A percentile compares a stretch with the other conserved stretches of the same genome.
phyloP scores from a whole-genome alignment of 2,113 vertebrate species.

The Pheucticus melanocephalus region DNA sequence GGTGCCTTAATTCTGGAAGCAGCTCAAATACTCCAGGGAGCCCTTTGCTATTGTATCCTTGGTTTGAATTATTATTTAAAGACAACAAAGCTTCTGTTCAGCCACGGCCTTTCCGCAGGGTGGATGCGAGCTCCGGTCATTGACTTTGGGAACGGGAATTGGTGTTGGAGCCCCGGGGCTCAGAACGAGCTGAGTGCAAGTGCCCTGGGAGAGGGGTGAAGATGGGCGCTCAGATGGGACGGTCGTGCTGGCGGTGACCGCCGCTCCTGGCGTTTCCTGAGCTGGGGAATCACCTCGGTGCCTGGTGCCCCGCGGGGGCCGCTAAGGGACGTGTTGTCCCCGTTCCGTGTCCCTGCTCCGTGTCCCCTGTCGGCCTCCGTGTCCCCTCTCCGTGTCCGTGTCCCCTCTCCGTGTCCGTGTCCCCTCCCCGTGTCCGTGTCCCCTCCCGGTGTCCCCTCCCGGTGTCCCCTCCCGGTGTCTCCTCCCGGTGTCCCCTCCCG shows the following conservation, averaged over 20 bases:
- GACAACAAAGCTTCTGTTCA: slow-evolving; percentile 1
- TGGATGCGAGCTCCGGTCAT: not conserved
- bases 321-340: not conserved
- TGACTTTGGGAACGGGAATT: not conserved
- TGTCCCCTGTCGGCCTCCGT: not conserved
- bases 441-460: no score
- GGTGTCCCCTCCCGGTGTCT: not conserved
- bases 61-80: slow-evolving; percentile 6
- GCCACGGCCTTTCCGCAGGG: not conserved
- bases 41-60: not conserved
- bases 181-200: not conserved
- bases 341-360: no score
- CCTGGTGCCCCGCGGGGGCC: not conserved
- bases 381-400: not conserved
- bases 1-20: not conserved
- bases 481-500: no score
- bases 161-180: not conserved
- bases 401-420: not conserved
- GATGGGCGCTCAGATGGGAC: not conserved
- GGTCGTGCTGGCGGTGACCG: not conserved
- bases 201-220: fast-evolving
- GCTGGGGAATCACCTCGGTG: not conserved
- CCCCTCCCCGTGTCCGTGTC: not conserved
- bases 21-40: not conserved
- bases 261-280: not conserved